Conservation (phyloP, 2,113 vertebrate species). For the Actinemys pallida region DNA sequence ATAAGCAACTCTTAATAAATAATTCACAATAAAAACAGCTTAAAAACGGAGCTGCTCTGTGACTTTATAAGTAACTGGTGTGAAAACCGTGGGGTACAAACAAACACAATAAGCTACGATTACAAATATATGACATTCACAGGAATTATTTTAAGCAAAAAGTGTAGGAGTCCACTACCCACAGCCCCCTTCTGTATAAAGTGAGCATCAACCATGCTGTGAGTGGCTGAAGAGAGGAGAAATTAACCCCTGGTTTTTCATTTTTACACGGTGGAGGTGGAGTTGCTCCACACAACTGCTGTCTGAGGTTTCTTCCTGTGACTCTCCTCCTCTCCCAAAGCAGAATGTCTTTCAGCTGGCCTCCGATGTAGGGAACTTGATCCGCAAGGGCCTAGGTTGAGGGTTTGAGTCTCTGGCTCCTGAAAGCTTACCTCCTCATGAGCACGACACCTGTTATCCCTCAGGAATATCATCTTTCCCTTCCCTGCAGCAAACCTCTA, state of each 20-base stretch:
- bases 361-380: not conserved
- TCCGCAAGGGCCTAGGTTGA: not conserved
- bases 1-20: not conserved
- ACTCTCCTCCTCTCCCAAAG: not conserved
- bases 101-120: constrained; percentile 18
- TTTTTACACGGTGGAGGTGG: not conserved
- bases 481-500: not conserved
- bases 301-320: not conserved
- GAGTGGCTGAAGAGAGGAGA: not conserved
- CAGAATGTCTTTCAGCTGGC: not conserved
- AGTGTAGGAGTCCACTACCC: constrained; percentile 42
- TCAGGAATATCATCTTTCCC: not conserved
- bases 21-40: constrained; percentile 1
- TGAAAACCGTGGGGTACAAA: constrained; percentile 55
- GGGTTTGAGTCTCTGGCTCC: not conserved
- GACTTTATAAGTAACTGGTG: constrained; percentile 53
- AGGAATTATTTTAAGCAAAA: constrained; percentile 60
- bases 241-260: not conserved
- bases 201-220: not conserved
- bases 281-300: not conserved
- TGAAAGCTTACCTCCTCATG: not conserved
- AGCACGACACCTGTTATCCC: not conserved
- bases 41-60: constrained; percentile 34
- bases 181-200: not conserved
- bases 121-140: constrained; percentile 9